Evolutionary conservation across 2,888 invertebrate species (phyloP), one percentile per base, ranked within the genome.

Genomic region (Acanthopleura granulata): DNA sequence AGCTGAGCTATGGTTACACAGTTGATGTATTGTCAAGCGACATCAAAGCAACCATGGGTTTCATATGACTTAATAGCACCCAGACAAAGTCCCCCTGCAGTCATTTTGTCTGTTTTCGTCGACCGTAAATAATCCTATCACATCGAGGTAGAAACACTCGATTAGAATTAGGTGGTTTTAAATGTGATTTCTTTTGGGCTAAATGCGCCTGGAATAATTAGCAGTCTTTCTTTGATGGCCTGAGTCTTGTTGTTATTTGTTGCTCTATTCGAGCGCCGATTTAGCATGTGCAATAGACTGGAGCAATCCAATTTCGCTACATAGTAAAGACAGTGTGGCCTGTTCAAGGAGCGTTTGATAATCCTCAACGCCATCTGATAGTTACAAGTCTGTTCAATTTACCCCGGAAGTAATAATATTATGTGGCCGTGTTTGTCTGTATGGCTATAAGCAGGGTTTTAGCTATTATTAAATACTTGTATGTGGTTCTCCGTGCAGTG

Each of bases 101-200:
- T n/a, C 57, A 57, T 57, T 57, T 57, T 57, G 57, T 57, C 57
- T 57, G 57, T 57, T 57, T 57, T 57, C 57, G 22, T 22, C 57
- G 12, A 57, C 6, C 57, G 57, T 57, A 57, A 57, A 22, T 22
- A 57, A 57, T 57, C 22, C 18, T 57, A 57, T 57, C 22, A n/a
- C 18, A 57, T 18, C 57, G n/a, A 57, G 22, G n/a, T 57, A 57
- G 57, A n/a, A 22, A 22, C 57, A n/a, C 57, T 57, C 51, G 51
- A 51, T 14, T 57, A 57, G 57, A 57, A 57, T 22, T n/a, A 57
- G 57, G 6, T 12, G 57, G 12, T 57, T 57, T 57, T 57, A 57
- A 57, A 57, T 12, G 22, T 6, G 57, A 4, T 22, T n/a, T 18
- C 57, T 57, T n/a, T 22, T n/a, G 57, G 57, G n/a, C 1, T 57